Evolutionary conservation across 2,888 invertebrate genomes (phyloP), one percentile per base, ranked within the genome.

Genomic region (Sinodicranocentrus sp.): DNA sequence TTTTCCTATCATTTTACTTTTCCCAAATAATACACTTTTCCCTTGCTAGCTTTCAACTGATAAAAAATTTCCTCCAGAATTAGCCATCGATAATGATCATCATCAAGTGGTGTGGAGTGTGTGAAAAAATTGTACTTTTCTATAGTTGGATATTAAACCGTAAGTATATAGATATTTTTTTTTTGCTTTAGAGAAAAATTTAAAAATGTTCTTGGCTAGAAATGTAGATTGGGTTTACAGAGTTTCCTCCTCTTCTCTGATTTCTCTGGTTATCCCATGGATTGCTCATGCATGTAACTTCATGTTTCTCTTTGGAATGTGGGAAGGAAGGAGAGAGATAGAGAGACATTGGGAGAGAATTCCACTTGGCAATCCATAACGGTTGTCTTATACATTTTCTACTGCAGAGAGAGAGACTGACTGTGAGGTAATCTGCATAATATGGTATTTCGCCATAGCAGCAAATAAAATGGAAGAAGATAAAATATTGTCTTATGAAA

Each of bases 401-500:
- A 52, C 76, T 76, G 67, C 44, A 76, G 78, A 67, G 67, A 77
- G 77, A n/a, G n/a, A n/a, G n/a, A n/a, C 13, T 77, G 75, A 77
- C 43, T 72, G 25, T 65, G 44, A 68, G 39, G 63, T 80, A 80
- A 72, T 80, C 52, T 80, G 65, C 79, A 80, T 72, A 54, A 61
- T 65, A 76, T 76, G n/a, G n/a, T n/a, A n/a, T 72, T 57, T 76
- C 43, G 43, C 59, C 59, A 48, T 65, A 80, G n/a, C 19, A 67
- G 44, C 19, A 39, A 65, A 72, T 61, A 67, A 80, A 80, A 73
- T 72, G 67, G 52, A 75, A 73, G 75, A 57, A 44, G 73, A 68
- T 82, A 82, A 82, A 82, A 82, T 82, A 82, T 82, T 73, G 82
- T 73, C 82, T 73, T 82, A 44, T 44, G 39, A 48, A 77, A 63